Base-by-base conservation (phyloP, 2,797 vertebrate genomes). In the Kryptolebias ocellatus region DNA sequence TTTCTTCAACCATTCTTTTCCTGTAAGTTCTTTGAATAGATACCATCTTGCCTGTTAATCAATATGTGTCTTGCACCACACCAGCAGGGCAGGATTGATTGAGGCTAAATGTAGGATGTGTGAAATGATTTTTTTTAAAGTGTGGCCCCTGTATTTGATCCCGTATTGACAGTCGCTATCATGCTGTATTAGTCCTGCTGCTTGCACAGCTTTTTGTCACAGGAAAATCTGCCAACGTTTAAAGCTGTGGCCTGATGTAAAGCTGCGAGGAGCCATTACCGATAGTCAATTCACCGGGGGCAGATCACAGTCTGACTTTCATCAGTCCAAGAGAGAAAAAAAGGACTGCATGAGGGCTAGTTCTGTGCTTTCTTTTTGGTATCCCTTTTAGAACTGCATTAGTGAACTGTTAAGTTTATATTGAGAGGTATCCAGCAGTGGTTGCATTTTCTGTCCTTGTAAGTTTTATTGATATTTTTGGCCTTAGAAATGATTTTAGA, bases 151-250 rank as follows among this genome's bases (percentile, higher is more conserved):
- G 76, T 71, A 69, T 90, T 85, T 91, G 77, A 87, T 90, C 76
- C 76, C 54, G 62, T 84, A 92, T 92, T 70, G 88, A 88, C 82
- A 80, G 74, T 57, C 57, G 63, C 69, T 80, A 79, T 84, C 72
- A 72, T 70, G 75, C 64, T 56, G 67, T 74, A 76, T 87, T 79
- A 83, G 74, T 66, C 39, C 67, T 51, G 53, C 76, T 81, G 75
- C 76, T 75, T 85, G 65, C 34, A 52, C 68, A 68, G 75, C 64
- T 27, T 77, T 46, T 55, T 74, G 74, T 74, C 70, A 60, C 69
- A 51, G 53, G 51, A 80, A 37, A 84, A 88, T 85, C 78, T 78
- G 79, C 63, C 61, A 20, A 49, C 80, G 68, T 83, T 83, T 78
- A 78, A 76, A 52, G 39, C 72, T 70, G 53, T 50, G 70, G 67